A percentile compares a stretch with the other conserved stretches of the same genome.
Conservation (phyloP, 1,140 invertebrate genomes). For the Pogonomyrmex californicus region DNA sequence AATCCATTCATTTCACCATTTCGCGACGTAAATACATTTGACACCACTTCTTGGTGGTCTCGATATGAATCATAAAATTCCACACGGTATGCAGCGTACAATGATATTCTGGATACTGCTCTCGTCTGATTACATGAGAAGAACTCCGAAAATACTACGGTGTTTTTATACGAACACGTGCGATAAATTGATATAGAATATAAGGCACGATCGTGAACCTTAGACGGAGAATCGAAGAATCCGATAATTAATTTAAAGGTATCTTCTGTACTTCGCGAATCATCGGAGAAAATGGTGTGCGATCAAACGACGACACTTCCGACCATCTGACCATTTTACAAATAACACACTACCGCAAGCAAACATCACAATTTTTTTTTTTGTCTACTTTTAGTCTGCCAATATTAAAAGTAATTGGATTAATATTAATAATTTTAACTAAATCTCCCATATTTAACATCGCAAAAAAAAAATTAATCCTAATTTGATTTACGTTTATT, state of each 20-base stretch:
- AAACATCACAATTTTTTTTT: neutral
- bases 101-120: neutral
- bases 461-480: neutral
- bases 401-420: neutral
- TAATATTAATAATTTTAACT: neutral
- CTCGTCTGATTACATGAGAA: neutral
- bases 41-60: neutral
- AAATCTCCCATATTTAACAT: neutral
- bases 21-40: neutral
- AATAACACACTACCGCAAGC: neutral
- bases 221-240: conserved; percentile 19
- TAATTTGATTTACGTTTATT: neutral
- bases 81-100: neutral
- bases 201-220: conserved; percentile 81
- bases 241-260: conserved; percentile 1
- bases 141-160: conserved; percentile 10
- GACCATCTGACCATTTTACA: neutral
- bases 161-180: conserved; percentile 41
- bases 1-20: conserved; percentile 16
- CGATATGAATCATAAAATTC: conserved; percentile 1
- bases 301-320: conserved; percentile 15
- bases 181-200: conserved; percentile 58
- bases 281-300: conserved; percentile 1
- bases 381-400: neutral
- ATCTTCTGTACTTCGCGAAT: neutral